A percentile compares a stretch with the other conserved stretches of the same genome.
Evolutionary conservation across 2,113 vertebrate species (phyloP).

Genomic region (Sebastes fasciatus): DNA sequence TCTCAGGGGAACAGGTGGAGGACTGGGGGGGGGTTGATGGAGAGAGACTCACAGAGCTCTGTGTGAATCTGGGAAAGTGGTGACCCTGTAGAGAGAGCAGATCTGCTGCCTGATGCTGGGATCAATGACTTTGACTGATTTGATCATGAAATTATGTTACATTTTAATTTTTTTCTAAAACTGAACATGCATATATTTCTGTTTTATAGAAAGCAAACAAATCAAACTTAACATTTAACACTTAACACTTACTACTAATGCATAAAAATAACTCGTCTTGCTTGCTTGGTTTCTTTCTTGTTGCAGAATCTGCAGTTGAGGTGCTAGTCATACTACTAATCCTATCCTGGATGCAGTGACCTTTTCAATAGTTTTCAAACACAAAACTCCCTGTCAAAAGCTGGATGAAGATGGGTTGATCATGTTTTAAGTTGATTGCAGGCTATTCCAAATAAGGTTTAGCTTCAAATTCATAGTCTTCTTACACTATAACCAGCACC

Average conservation of each 20-base stretch:
- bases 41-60: neutral
- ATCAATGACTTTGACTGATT: constrained; percentile 21
- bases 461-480: neutral
- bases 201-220: neutral
- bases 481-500: neutral
- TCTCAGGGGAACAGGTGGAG: constrained; percentile 73
- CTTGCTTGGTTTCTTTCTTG: neutral
- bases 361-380: constrained; percentile 29
- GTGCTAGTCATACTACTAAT: neutral
- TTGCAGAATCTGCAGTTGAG: neutral
- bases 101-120: constrained; percentile 4
- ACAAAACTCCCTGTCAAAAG: neutral
- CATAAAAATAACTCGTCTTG: neutral
- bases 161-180: neutral
- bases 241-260: too few relatives aligned
- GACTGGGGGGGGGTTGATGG: constrained; percentile 23
- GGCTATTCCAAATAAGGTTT: neutral
- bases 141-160: constrained; percentile 11
- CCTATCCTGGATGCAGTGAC: neutral
- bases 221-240: neutral
- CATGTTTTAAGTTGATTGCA: neutral
- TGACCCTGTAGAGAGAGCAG: constrained; percentile 7
- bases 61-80: constrained; percentile 9
- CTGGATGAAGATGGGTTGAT: neutral
- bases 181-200: neutral